These are phyloP conservation scores for Heterodera schachtii DNA, from an alignment of 1,140 invertebrate genomes.

Conservation along the genomic window DNA sequence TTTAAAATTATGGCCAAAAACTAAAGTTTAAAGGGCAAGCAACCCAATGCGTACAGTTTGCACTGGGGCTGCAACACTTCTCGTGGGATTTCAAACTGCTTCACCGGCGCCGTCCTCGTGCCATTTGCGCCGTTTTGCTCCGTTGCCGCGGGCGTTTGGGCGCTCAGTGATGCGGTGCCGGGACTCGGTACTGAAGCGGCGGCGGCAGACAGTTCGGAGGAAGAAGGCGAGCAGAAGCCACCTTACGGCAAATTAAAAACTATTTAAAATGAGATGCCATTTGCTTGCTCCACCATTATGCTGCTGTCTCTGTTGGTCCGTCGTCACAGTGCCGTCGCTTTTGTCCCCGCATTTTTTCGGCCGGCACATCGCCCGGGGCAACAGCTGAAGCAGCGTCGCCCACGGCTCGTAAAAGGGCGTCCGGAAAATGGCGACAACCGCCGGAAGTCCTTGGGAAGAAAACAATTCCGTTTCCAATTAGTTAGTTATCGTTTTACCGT, in stretches of 20 bases:
- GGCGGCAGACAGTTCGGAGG: neutral
- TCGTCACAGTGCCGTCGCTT: neutral
- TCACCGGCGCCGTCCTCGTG: conserved; percentile 18
- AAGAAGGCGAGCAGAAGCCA: neutral
- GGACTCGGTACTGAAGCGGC: conserved; percentile 6
- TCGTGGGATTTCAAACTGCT: conserved; percentile 58
- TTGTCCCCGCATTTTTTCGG: conserved; percentile 18
- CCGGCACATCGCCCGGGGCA: conserved; percentile 19
- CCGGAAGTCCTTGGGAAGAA: conserved; percentile 44
- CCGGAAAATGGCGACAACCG: conserved; percentile 49
- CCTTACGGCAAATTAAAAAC: neutral
- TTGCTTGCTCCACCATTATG: neutral
- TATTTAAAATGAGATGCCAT: neutral
- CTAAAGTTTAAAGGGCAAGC: neutral
- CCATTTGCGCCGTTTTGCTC: neutral
- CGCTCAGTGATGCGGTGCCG: neutral
- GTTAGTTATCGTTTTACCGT: conserved; percentile 28
- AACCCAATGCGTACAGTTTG: conserved; percentile 74
- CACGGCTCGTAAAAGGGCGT: conserved; percentile 47
- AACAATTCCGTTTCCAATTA: conserved; percentile 10
- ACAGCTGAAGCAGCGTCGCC: conserved; percentile 45
- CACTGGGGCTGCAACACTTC: conserved; percentile 69
- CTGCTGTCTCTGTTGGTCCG: neutral
- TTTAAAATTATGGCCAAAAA: conserved; percentile 26
- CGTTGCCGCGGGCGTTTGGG: neutral